These are phyloP conservation scores for Meiosimyza decipiens DNA, from an alignment of 2,888 invertebrate genomes.

Conservation along the genomic window DNA sequence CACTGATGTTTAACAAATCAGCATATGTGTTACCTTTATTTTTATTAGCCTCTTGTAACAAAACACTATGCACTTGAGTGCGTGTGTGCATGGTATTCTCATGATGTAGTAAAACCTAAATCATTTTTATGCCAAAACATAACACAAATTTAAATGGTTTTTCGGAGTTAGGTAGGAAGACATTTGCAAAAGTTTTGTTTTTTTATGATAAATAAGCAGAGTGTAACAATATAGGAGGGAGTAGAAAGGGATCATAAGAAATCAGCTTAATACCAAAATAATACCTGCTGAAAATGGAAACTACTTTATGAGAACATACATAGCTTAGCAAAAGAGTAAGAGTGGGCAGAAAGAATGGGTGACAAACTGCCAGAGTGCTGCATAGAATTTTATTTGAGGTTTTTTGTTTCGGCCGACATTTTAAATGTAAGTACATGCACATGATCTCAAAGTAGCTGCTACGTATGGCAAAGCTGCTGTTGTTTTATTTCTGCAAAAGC, in stretches of 20 bases:
- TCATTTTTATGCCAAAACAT: slow-evolving; percentile 7
- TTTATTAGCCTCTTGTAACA: slow-evolving; percentile 18
- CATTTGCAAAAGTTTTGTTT: too few relatives aligned
- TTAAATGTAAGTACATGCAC: slow-evolving; percentile 20
- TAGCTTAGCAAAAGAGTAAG: background rate
- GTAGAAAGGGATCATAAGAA: slow-evolving; percentile 1
- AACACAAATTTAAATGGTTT: background rate
- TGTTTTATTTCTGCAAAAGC: background rate
- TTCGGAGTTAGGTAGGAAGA: background rate
- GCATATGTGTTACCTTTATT: slow-evolving; percentile 5
- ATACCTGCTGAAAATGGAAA: slow-evolving; percentile 39
- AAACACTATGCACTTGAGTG: slow-evolving; percentile 34
- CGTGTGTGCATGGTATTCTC: slow-evolving; percentile 39
- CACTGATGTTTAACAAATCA: background rate
- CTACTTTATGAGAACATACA: slow-evolving; percentile 24
- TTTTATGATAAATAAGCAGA: too few relatives aligned
- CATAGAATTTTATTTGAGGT: background rate
- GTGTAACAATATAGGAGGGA: background rate
- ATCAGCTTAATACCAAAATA: slow-evolving; percentile 29
- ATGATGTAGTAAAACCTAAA: background rate
- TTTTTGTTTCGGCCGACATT: slow-evolving; percentile 10
- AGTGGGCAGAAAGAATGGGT: too few relatives aligned
- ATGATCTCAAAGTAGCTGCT: slow-evolving; percentile 8
- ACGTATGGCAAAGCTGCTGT: background rate
- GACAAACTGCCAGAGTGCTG: background rate